A percentile compares a stretch with the other conserved stretches of the same genome.
Conservation (phyloP, 2,113 vertebrate species). For the Thermophis baileyi region DNA sequence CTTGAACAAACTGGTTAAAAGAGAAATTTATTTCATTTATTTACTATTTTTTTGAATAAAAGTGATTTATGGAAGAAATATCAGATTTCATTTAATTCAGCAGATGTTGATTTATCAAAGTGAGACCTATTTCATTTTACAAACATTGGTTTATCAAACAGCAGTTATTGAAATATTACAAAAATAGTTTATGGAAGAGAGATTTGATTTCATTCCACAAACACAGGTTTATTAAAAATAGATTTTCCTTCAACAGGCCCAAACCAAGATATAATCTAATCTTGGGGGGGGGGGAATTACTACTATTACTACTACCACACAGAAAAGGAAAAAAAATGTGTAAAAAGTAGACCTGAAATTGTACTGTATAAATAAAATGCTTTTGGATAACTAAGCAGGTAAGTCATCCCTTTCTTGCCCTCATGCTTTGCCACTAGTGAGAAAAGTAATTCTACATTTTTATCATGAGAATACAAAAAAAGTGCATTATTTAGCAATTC, state of each 20-base stretch:
- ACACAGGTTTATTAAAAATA: background rate
- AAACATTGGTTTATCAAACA: background rate
- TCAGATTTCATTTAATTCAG: background rate
- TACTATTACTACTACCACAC: background rate
- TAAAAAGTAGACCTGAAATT: background rate
- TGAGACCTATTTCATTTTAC: background rate
- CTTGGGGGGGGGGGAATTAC: too few species aligned
- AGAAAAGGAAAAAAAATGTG: background rate
- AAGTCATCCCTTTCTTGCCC: background rate
- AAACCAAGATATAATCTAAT: background rate
- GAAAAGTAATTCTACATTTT: background rate
- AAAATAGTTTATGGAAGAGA: background rate
- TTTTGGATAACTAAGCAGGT: background rate
- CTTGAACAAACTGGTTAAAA: background rate
- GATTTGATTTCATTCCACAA: background rate
- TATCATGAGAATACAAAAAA: background rate
- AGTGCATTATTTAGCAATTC: background rate
- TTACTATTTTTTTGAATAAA: background rate
- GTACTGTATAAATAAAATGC: background rate
- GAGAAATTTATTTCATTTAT: background rate
- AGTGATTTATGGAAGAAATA: background rate
- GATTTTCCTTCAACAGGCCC: background rate
- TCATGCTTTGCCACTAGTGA: background rate
- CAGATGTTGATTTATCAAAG: background rate
- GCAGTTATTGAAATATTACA: background rate